Conservation (phyloP, 2,797 vertebrate species). For the Gobio occitaniae region DNA sequence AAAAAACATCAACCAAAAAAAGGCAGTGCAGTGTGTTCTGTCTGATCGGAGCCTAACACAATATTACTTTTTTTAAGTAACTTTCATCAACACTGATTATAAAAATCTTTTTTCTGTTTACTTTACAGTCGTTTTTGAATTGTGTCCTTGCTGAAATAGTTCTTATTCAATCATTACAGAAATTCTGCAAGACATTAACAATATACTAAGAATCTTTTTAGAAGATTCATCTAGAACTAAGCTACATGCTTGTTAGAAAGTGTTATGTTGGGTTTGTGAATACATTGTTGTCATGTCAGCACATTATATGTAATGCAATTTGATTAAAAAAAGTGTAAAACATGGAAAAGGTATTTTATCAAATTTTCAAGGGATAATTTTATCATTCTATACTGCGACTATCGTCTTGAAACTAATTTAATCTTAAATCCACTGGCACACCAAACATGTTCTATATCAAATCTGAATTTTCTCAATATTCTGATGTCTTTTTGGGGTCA, state of each 20-base stretch:
- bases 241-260: background rate
- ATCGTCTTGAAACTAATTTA: background rate
- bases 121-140: too few species aligned
- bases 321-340: background rate
- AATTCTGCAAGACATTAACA: too few species aligned
- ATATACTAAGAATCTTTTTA: background rate
- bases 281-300: background rate
- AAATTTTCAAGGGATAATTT: background rate
- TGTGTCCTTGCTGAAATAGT: background rate
- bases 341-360: background rate
- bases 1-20: too few species aligned
- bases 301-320: background rate
- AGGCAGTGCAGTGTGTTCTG: too few species aligned
- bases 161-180: background rate
- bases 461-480: background rate
- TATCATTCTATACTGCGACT: background rate
- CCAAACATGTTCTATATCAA: background rate
- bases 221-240: background rate
- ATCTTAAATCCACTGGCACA: background rate
- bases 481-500: background rate
- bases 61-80: too few species aligned
- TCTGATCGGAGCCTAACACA: too few species aligned
- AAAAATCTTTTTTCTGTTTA: too few species aligned
- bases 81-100: background rate
- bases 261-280: background rate